phyloP scores from a whole-genome alignment of 2,888 invertebrate species.

The Linnaemya vulpina region DNA sequence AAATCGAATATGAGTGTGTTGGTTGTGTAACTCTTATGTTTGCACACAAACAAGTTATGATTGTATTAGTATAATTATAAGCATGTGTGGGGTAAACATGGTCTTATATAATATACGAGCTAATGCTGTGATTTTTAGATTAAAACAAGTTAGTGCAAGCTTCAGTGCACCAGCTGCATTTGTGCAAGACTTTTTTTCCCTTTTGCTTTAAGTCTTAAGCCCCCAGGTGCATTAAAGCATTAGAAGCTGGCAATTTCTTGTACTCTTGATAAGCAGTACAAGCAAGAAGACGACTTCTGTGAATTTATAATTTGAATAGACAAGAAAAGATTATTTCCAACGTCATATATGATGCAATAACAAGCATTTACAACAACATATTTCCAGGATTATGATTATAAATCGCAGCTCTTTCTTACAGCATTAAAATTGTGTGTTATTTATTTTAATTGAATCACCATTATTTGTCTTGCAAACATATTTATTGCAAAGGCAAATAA shows the following conservation, averaged over 20 bases:
- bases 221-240: conserved; percentile 58
- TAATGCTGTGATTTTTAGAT: conserved; percentile 26
- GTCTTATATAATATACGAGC: conserved; percentile 10
- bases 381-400: background rate
- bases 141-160: conserved; percentile 6
- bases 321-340: background rate
- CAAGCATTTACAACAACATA: too few species aligned
- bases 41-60: conserved; percentile 40
- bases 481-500: conserved; percentile 8
- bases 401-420: background rate
- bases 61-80: conserved; percentile 16
- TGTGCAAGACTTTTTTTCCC: conserved; percentile 7
- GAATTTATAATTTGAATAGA: conserved; percentile 25
- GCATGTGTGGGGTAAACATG: background rate
- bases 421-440: background rate
- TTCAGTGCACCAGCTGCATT: conserved; percentile 26
- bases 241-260: conserved; percentile 21
- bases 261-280: background rate
- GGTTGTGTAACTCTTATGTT: background rate
- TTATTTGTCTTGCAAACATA: background rate
- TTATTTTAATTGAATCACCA: background rate
- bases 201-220: conserved; percentile 21
- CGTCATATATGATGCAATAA: background rate
- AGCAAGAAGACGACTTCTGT: background rate
- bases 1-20: background rate